phyloP scores from a whole-genome alignment of 2,797 vertebrate genomes.

The Tamandua tetradactyla region DNA sequence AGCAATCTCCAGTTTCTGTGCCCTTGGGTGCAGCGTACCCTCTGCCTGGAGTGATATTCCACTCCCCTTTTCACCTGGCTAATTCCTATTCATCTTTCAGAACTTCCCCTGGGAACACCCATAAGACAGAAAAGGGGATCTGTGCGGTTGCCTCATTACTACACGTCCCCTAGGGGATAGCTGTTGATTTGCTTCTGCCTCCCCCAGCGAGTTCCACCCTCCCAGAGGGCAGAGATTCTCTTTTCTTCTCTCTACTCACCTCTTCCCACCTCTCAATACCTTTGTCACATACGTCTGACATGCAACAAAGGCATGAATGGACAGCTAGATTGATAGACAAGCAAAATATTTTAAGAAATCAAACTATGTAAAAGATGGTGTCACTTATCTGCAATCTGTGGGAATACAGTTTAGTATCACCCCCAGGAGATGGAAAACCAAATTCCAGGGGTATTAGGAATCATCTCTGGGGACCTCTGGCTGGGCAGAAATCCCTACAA shows the following conservation, averaged over 20 bases:
- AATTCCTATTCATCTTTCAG: not conserved
- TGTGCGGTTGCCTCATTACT: not conserved
- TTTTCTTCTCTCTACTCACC: not conserved
- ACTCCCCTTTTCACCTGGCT: too few species aligned
- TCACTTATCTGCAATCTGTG: not conserved
- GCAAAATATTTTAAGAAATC: conserved; percentile 46
- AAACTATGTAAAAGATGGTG: not conserved
- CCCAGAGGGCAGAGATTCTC: not conserved
- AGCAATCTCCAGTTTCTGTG: not conserved
- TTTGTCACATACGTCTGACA: not conserved
- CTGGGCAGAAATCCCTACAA: not conserved
- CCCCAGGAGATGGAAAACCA: not conserved
- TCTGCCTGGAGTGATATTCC: not conserved
- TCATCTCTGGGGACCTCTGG: not conserved
- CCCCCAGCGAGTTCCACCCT: not conserved
- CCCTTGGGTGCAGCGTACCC: not conserved
- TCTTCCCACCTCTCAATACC: not conserved
- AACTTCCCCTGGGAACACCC: not conserved
- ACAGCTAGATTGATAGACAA: conserved; percentile 25
- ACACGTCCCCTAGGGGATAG: not conserved
- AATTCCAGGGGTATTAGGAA: not conserved
- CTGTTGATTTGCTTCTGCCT: not conserved
- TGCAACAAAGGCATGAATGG: not conserved
- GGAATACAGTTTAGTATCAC: not conserved
- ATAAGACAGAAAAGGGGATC: too few species aligned